phyloP scores from a whole-genome alignment of 2,113 vertebrate species.

The Puffinus mauretanicus region DNA sequence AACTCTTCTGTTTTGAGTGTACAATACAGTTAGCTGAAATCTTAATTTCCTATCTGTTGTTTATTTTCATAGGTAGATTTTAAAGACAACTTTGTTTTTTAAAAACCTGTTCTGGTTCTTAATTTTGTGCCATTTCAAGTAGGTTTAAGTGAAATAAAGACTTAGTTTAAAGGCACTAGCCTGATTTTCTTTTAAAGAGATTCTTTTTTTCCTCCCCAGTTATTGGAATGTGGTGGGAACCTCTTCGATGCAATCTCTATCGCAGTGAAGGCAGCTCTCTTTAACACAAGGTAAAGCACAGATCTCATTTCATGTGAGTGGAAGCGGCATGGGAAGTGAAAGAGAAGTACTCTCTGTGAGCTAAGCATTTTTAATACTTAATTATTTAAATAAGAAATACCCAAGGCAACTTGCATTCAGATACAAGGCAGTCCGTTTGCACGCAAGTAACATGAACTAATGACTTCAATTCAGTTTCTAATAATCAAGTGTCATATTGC shows the following conservation, averaged over 20 bases:
- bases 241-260: conserved; percentile 92
- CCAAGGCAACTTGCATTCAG: not conserved
- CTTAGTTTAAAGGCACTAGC: not conserved
- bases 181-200: not conserved
- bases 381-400: not conserved
- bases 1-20: not conserved
- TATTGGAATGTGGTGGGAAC: conserved; percentile 95
- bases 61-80: not conserved
- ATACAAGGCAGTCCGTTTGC: not conserved
- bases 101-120: not conserved
- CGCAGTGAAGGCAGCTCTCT: conserved; percentile 97
- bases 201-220: conserved; percentile 70
- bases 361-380: not conserved
- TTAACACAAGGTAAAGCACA: conserved; percentile 88
- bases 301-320: not conserved
- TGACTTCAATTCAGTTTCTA: not conserved
- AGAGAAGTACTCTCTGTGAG: not conserved
- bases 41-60: not conserved
- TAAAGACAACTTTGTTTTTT: not conserved
- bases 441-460: not conserved
- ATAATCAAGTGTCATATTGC: not conserved
- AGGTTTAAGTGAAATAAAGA: not conserved
- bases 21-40: not conserved
- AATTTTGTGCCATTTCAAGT: not conserved
- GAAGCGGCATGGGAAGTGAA: not conserved